A percentile compares a stretch with the other conserved stretches of the same genome.
Evolutionary conservation across 1,140 invertebrate genomes (phyloP).

Genomic region (Riptortus pedestris): DNA sequence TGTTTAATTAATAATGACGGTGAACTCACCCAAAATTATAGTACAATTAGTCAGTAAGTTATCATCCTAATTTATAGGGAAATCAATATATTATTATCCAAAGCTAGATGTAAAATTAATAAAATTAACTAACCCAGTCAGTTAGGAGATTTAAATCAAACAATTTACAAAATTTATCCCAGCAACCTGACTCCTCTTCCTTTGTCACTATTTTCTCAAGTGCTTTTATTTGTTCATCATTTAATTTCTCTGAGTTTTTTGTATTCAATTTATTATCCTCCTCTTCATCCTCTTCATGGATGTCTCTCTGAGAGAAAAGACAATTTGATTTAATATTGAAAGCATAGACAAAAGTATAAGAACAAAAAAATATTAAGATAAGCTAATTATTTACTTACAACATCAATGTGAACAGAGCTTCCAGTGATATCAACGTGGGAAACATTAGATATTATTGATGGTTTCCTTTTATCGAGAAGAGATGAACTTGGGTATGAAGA

Average conservation of each 20-base stretch:
- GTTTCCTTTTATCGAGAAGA: constrained; percentile 39
- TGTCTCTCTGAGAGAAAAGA: constrained; percentile 21
- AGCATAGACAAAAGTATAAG: constrained; percentile 31
- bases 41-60: no score
- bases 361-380: no score
- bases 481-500: no score
- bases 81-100: no score
- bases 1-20: no score
- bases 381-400: no score
- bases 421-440: constrained; percentile 60
- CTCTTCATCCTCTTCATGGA: constrained; percentile 21
- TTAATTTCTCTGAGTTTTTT: not conserved
- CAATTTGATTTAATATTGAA: not conserved
- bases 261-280: no score
- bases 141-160: constrained; percentile 55
- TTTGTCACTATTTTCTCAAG: constrained; percentile 11
- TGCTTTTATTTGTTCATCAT: not conserved
- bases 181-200: constrained; percentile 40
- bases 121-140: constrained; percentile 38
- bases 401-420: constrained; percentile 28
- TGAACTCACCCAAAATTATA: no score
- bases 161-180: constrained; percentile 51
- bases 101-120: no score
- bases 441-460: constrained; percentile 55
- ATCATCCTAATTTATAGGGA: no score